Percentiles rank a stretch among this genome's conserved stretches.
phyloP scores from a whole-genome alignment of 2,113 vertebrate genomes.

The Varanus komodoensis region DNA sequence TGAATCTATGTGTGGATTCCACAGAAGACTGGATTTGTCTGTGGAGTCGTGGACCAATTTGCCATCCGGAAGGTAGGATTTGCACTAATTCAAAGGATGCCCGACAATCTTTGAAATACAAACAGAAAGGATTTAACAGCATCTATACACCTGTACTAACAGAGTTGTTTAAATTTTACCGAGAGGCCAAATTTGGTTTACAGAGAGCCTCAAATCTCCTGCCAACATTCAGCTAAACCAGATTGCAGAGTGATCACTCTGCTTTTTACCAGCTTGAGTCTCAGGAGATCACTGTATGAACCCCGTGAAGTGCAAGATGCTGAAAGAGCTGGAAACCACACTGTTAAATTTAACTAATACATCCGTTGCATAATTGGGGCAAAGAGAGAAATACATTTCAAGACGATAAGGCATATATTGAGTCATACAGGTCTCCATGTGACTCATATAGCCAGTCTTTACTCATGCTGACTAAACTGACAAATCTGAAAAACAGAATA shows the following conservation, averaged over 20 bases:
- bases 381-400: background rate
- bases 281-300: background rate
- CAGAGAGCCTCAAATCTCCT: background rate
- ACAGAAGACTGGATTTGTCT: too few relatives aligned
- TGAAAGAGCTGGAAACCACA: background rate
- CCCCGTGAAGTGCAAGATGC: background rate
- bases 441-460: background rate
- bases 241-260: background rate
- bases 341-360: background rate
- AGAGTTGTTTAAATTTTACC: background rate
- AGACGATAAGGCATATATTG: background rate
- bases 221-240: background rate
- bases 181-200: background rate
- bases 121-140: too few relatives aligned
- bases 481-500: background rate
- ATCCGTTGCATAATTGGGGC: background rate
- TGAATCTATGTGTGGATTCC: too few relatives aligned
- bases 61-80: too few relatives aligned
- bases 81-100: too few relatives aligned
- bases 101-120: too few relatives aligned
- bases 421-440: background rate
- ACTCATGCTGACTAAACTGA: background rate
- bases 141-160: background rate
- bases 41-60: too few relatives aligned
- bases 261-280: background rate